Conservation (phyloP, 2,888 invertebrate genomes). For the Lithophane socia region DNA sequence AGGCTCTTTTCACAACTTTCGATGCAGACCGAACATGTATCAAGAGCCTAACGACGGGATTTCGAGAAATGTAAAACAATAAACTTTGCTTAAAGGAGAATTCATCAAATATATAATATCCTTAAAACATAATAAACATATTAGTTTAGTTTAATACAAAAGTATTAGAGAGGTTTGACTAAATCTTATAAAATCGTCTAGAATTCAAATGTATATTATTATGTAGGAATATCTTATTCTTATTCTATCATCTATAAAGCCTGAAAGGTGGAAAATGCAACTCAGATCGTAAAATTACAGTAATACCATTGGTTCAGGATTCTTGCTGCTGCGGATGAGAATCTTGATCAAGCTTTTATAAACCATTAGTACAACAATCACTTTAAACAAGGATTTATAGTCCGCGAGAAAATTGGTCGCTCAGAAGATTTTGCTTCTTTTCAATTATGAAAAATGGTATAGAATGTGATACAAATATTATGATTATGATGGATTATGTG, state of each 20-base stretch:
- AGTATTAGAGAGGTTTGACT: slow-evolving; percentile 30
- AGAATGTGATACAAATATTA: background rate
- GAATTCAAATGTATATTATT: slow-evolving; percentile 6
- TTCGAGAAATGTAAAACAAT: slow-evolving; percentile 8
- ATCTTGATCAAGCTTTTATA: background rate
- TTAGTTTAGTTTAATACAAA: slow-evolving; percentile 32
- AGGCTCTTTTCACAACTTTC: background rate
- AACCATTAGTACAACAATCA: background rate
- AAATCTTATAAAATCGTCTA: slow-evolving; percentile 28
- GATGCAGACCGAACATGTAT: background rate
- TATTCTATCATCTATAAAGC: slow-evolving; percentile 24
- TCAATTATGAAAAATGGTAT: background rate
- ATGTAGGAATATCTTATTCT: slow-evolving; percentile 21
- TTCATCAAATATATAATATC: slow-evolving; percentile 6
- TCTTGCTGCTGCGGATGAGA: background rate
- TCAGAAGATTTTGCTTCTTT: background rate
- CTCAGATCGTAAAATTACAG: slow-evolving; percentile 45
- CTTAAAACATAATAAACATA: slow-evolving; percentile 18
- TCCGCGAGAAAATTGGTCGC: background rate
- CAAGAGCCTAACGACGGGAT: background rate
- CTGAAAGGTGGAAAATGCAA: slow-evolving; percentile 23
- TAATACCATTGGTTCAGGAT: slow-evolving; percentile 8
- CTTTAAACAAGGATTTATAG: background rate
- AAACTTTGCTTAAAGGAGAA: slow-evolving; percentile 7
- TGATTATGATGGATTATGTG: background rate